phyloP scores from a whole-genome alignment of 1,140 invertebrate genomes.

The Chironomus striatipennis region DNA sequence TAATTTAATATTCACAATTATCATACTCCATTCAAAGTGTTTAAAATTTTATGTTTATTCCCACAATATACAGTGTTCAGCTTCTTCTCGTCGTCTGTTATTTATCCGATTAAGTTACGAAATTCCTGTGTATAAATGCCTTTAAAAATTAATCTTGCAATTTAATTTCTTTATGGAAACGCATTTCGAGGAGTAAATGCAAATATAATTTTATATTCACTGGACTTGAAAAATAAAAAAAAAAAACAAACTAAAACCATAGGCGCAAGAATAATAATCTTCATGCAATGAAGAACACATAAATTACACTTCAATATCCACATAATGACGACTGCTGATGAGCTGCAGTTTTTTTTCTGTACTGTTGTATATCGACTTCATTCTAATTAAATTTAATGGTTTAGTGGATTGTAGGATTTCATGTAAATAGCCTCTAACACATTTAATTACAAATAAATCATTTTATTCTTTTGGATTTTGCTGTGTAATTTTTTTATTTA shows the following conservation, averaged over 20 bases:
- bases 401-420: not conserved
- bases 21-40: no score
- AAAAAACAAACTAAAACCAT: slow-evolving; percentile 22
- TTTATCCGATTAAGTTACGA: no score
- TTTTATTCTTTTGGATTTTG: not conserved
- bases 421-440: slow-evolving; percentile 1
- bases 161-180: no score
- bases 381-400: slow-evolving; percentile 22
- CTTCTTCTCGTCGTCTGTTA: no score
- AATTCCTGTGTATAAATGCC: no score
- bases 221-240: no score
- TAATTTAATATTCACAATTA: no score
- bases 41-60: no score
- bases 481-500: no score
- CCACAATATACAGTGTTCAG: no score
- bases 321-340: not conserved
- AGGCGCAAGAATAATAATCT: not conserved
- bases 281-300: not conserved
- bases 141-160: no score
- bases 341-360: not conserved
- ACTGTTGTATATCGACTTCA: not conserved
- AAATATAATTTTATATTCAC: not conserved
- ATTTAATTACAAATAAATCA: slow-evolving; percentile 20
- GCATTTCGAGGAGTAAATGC: no score
- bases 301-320: slow-evolving; percentile 4